Conservation (phyloP, 1,140 invertebrate species). For the Drosophila teissieri region DNA sequence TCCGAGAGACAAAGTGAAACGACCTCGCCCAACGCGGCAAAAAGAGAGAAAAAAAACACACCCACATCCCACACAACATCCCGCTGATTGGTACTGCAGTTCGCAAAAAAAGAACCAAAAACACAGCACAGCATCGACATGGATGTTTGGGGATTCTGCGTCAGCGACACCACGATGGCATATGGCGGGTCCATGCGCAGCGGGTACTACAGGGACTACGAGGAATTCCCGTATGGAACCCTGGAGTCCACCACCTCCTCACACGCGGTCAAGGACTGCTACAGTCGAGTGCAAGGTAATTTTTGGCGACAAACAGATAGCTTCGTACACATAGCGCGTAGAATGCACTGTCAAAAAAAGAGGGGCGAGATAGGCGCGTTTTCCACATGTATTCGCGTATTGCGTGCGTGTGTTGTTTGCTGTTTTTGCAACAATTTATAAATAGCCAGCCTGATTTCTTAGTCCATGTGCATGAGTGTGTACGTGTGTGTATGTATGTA, state of each 20-base stretch:
- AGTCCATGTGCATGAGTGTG: conserved; percentile 21
- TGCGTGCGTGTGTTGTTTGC: conserved; percentile 43
- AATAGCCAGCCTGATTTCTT: conserved; percentile 64
- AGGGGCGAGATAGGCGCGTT: conserved; percentile 1
- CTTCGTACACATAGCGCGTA: background rate
- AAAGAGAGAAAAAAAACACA: conserved; percentile 38
- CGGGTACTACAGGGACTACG: conserved; percentile 85
- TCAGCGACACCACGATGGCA: conserved; percentile 80
- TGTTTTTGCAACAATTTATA: conserved; percentile 73
- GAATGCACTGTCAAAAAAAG: conserved; percentile 19
- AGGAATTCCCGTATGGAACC: conserved; percentile 84
- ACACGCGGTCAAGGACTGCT: conserved; percentile 76
- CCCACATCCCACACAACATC: conserved; percentile 17
- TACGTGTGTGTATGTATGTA: conserved; percentile 31
- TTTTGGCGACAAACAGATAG: background rate
- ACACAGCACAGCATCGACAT: conserved; percentile 35
- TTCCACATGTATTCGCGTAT: conserved; percentile 6
- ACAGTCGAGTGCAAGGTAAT: conserved; percentile 83
- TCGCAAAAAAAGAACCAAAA: conserved; percentile 5
- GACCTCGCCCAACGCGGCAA: conserved; percentile 69
- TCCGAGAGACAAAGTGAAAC: conserved; percentile 69
- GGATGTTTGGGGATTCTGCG: conserved; percentile 83
- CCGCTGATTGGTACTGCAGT: conserved; percentile 13
- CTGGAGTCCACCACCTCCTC: conserved; percentile 59
- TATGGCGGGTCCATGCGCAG: conserved; percentile 85